These are phyloP conservation scores for Paramacrobiotus metropolitanus DNA, from an alignment of 1,140 invertebrate genomes.

Conservation along the genomic window DNA sequence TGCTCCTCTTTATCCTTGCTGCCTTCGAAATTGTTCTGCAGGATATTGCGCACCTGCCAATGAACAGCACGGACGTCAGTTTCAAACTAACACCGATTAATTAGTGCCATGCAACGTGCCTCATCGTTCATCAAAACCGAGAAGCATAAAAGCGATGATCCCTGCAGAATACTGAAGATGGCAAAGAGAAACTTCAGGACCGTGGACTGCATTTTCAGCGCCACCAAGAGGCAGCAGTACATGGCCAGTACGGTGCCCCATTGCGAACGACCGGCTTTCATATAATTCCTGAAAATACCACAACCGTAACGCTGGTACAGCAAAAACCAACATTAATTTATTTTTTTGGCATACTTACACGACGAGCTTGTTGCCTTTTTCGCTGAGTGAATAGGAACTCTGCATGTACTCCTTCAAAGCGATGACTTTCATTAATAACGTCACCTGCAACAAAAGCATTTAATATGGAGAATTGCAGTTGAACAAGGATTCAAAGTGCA, in stretches of 20 bases:
- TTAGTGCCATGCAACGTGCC: too few relatives aligned
- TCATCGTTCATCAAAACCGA: neutral
- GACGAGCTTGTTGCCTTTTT: neutral
- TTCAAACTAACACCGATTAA: too few relatives aligned
- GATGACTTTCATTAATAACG: neutral
- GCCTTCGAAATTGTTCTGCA: neutral
- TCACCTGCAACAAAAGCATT: neutral
- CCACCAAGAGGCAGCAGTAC: neutral
- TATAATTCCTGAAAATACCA: neutral
- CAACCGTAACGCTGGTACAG: neutral
- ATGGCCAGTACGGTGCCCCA: neutral
- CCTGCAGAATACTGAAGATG: neutral
- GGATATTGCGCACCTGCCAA: neutral
- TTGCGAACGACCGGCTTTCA: neutral
- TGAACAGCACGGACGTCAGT: too few relatives aligned
- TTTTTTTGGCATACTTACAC: neutral
- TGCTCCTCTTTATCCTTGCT: neutral
- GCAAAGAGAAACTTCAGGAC: neutral
- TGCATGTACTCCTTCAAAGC: neutral
- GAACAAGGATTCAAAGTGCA: neutral
- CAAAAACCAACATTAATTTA: neutral
- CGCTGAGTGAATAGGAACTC: neutral
- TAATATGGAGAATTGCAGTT: neutral
- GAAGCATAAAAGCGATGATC: neutral
- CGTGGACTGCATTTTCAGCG: neutral